These are phyloP conservation scores for Leptinotarsa rubiginosa DNA, from an alignment of 2,888 invertebrate genomes.

Conservation along the genomic window DNA sequence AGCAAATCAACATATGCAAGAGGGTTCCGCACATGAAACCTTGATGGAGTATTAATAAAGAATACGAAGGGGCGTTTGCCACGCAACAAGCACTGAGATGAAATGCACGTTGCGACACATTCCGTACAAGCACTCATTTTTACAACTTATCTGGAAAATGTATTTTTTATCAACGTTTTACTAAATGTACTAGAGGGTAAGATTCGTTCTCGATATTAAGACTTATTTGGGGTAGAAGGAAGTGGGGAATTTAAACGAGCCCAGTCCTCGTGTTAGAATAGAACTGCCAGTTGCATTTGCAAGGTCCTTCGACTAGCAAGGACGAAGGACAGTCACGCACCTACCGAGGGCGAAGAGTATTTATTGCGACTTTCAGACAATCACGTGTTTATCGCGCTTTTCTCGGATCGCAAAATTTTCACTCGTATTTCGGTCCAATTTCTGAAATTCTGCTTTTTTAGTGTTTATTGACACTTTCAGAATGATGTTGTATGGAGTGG, in stretches of 20 bases:
- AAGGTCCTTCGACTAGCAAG: slow-evolving; percentile 38
- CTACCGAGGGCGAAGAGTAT: slow-evolving; percentile 8
- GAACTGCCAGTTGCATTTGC: slow-evolving; percentile 55
- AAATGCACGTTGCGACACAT: slow-evolving; percentile 2
- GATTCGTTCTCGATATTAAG: slow-evolving; percentile 59
- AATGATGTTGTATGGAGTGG: slow-evolving; percentile 61
- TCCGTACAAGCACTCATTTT: slow-evolving; percentile 15
- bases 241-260: slow-evolving; percentile 44
- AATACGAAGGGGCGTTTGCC: not conserved
- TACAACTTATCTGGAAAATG: slow-evolving; percentile 29
- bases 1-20: slow-evolving; percentile 8
- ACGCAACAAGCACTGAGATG: not conserved
- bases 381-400: slow-evolving; percentile 6
- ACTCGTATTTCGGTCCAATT: not conserved
- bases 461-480: slow-evolving; percentile 46
- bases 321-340: slow-evolving; percentile 18
- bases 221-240: slow-evolving; percentile 62
- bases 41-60: slow-evolving; percentile 15
- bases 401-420: slow-evolving; percentile 4
- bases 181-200: slow-evolving; percentile 47
- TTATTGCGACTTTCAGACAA: slow-evolving; percentile 18
- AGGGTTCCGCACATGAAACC: not conserved
- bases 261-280: slow-evolving; percentile 48
- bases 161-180: slow-evolving; percentile 28
- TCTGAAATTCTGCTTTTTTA: slow-evolving; percentile 64